Base-by-base conservation (phyloP, 2,888 invertebrate species). In the Cheilosia vulpina region DNA sequence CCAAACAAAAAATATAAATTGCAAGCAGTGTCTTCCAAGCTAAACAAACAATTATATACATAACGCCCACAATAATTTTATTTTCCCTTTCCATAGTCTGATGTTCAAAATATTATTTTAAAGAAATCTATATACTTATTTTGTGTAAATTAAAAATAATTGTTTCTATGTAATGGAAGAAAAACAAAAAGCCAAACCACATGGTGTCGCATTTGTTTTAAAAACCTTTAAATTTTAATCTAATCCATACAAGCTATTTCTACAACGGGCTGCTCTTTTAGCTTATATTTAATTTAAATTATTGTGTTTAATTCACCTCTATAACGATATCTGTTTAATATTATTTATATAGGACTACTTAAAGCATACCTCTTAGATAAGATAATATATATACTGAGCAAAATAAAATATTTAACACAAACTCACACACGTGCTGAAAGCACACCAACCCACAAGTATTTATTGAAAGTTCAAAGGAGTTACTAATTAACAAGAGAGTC, bases 11-110 rank as follows among this genome's bases (percentile, higher is more conserved):
- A 38, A 63, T 4, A 63, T 24, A 41, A 76, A 75, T 63, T 78
- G 71, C 79, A 71, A 84, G 84, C 79, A 84, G 80, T 84, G 84
- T 79, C 84, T 84, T 84, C 84, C 84, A 84, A 68, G 19, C 24
- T n/a, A 55, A 38, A 43, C 17, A 38, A 73, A 52, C n/a, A 68
- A 60, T 58, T 9, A 55, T 17, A 15, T 57, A 47, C 19, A 19
- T 19, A 19, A 17, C 9, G 19, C 45, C 17, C 17, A 19, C 69
- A 52, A 34, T 52, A 76, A 63, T 84, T 71, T 66, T 84, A 84
- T 84, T 76, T 84, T 60, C 60, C 57, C 69, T 69, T 58, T 21
- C 47, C 55, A 53, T 41, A 53, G 52, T 62, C 53, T 55, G 62
- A n/a, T 63, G 31, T 73, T 58, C 38, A 60, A 60, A 38, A 58